Percentiles rank a stretch among this genome's conserved stretches.
Conservation (phyloP, 2,888 invertebrate genomes). For the Odontomyia ornata region DNA sequence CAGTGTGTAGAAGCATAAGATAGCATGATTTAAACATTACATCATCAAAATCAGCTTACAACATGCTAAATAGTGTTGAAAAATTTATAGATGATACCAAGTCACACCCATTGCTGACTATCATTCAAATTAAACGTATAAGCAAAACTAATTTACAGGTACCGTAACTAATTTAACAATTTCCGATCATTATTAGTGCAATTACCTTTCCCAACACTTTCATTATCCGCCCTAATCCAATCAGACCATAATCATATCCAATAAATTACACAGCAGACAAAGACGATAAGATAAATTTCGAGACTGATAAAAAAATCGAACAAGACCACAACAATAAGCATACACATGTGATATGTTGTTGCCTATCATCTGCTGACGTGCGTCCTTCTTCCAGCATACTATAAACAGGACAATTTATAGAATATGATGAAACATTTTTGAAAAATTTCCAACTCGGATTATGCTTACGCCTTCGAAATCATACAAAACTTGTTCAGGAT, state of each 20-base stretch:
- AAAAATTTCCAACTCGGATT: constrained; percentile 35
- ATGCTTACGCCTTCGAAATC: neutral
- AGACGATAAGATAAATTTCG: constrained; percentile 10
- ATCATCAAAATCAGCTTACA: no score
- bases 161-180: neutral
- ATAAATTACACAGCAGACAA: constrained; percentile 17
- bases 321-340: neutral
- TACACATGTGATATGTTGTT: no score
- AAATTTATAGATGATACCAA: no score
- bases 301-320: neutral
- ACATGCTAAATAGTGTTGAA: no score
- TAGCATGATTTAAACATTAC: no score
- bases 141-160: no score
- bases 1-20: no score
- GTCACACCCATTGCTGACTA: no score
- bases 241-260: constrained; percentile 5
- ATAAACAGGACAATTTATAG: neutral
- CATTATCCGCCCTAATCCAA: constrained; percentile 13
- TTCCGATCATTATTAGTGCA: neutral
- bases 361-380: no score
- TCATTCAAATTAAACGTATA: no score
- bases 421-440: constrained; percentile 27
- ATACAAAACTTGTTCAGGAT: constrained; percentile 21
- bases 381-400: neutral
- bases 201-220: constrained; percentile 10